phyloP scores from a whole-genome alignment of 2,888 invertebrate species.

The Chrysotoxum bicinctum region DNA sequence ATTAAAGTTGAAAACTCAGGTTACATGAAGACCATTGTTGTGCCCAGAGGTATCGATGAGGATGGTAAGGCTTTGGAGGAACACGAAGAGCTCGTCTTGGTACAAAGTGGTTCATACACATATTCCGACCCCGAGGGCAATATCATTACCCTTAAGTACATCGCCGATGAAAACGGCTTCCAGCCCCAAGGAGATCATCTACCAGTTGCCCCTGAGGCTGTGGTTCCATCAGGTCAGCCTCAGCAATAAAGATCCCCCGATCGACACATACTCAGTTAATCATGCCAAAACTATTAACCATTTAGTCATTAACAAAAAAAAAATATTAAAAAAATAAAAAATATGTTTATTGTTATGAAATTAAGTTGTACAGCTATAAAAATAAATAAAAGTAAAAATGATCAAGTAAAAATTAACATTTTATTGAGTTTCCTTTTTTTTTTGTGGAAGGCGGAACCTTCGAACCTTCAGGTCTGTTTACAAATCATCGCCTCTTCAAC shows the following conservation, averaged over 20 bases:
- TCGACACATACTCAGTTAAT: slow-evolving; percentile 52
- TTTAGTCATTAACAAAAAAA: slow-evolving; percentile 61
- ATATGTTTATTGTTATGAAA: slow-evolving; percentile 67
- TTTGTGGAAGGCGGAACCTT: background rate
- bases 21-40: slow-evolving; percentile 85
- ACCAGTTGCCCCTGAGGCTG: slow-evolving; percentile 83
- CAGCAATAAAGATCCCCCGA: slow-evolving; percentile 49
- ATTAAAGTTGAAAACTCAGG: slow-evolving; percentile 89
- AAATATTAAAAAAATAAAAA: slow-evolving; percentile 16
- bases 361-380: slow-evolving; percentile 68
- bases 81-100: slow-evolving; percentile 84
- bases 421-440: slow-evolving; percentile 22
- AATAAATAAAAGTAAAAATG: slow-evolving; percentile 61
- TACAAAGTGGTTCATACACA: slow-evolving; percentile 86
- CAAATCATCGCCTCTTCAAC: background rate
- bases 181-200: slow-evolving; percentile 86
- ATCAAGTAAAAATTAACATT: slow-evolving; percentile 31
- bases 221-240: slow-evolving; percentile 48
- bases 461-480: background rate
- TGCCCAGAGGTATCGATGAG: slow-evolving; percentile 80
- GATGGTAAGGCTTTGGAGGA: slow-evolving; percentile 82
- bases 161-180: slow-evolving; percentile 89
- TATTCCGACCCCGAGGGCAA: slow-evolving; percentile 88
- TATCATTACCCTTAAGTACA: slow-evolving; percentile 85
- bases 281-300: slow-evolving; percentile 67